phyloP scores from a whole-genome alignment of 2,888 invertebrate genomes.

The Archips xylosteana region DNA sequence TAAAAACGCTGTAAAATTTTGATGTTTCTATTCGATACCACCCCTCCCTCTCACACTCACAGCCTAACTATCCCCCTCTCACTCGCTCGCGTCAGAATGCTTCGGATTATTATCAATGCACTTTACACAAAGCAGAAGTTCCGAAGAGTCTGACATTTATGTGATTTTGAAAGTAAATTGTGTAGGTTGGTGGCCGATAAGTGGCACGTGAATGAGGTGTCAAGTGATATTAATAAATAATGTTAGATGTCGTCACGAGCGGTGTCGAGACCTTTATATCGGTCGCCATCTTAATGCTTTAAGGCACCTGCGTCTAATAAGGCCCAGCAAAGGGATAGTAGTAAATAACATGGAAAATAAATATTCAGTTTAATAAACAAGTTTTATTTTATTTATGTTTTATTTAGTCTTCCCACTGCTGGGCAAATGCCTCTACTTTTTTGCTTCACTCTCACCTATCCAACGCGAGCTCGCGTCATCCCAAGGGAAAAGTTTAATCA shows the following conservation, averaged over 20 bases:
- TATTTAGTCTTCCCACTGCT: too few relatives aligned
- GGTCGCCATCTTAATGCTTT: constrained; percentile 6
- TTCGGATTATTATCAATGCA: constrained; percentile 84
- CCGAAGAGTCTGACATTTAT: constrained; percentile 79
- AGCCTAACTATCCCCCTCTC: constrained; percentile 51
- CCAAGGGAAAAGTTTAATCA: too few relatives aligned
- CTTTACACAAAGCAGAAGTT: constrained; percentile 85
- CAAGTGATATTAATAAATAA: constrained; percentile 81
- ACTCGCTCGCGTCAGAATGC: constrained; percentile 69
- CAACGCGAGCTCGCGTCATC: too few relatives aligned
- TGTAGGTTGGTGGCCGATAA: constrained; percentile 78
- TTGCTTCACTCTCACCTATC: too few relatives aligned
- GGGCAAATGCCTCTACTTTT: too few relatives aligned
- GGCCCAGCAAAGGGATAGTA: too few relatives aligned
- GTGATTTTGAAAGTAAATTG: constrained; percentile 82
- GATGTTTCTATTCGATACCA: constrained; percentile 82
- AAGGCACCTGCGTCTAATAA: too few relatives aligned
- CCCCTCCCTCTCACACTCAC: constrained; percentile 54
- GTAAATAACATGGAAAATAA: too few relatives aligned
- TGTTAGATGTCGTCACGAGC: constrained; percentile 61
- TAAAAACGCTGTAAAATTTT: constrained; percentile 85
- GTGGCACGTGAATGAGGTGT: constrained; percentile 77
- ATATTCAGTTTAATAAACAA: too few relatives aligned
- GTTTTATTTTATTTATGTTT: too few relatives aligned
- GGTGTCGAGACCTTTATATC: constrained; percentile 44